phyloP scores from a whole-genome alignment of 2,113 vertebrate genomes.

The Leptosomus discolor region DNA sequence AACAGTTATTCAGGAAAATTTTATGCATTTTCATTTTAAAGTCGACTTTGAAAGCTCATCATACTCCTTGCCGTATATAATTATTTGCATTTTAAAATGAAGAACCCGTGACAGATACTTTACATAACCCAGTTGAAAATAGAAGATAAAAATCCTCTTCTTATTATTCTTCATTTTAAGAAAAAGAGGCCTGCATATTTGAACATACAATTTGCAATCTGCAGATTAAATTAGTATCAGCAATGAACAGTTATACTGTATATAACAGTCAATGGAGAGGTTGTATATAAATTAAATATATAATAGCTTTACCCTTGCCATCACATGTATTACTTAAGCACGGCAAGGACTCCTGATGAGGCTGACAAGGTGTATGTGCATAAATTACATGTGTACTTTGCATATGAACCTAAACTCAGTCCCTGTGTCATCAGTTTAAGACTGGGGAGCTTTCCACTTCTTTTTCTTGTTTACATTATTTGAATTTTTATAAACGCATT shows the following conservation, averaged over 20 bases:
- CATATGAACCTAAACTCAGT: neutral
- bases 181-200: neutral
- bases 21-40: constrained; percentile 15
- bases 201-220: neutral
- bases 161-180: neutral
- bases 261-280: neutral
- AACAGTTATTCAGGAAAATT: constrained; percentile 9
- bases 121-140: neutral
- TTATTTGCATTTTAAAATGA: constrained; percentile 53
- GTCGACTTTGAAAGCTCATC: constrained; percentile 22
- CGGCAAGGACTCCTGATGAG: neutral
- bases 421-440: neutral
- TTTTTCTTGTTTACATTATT: neutral
- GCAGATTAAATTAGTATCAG: neutral
- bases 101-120: constrained; percentile 34
- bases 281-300: neutral
- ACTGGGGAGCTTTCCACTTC: neutral
- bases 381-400: neutral
- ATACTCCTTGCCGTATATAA: constrained; percentile 16
- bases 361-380: neutral
- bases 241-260: neutral
- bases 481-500: neutral
- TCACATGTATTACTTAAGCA: neutral
- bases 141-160: neutral
- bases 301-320: neutral